Evolutionary conservation across 2,797 vertebrate genomes (phyloP).

Genomic region (Dendrocincla fuliginosa): DNA sequence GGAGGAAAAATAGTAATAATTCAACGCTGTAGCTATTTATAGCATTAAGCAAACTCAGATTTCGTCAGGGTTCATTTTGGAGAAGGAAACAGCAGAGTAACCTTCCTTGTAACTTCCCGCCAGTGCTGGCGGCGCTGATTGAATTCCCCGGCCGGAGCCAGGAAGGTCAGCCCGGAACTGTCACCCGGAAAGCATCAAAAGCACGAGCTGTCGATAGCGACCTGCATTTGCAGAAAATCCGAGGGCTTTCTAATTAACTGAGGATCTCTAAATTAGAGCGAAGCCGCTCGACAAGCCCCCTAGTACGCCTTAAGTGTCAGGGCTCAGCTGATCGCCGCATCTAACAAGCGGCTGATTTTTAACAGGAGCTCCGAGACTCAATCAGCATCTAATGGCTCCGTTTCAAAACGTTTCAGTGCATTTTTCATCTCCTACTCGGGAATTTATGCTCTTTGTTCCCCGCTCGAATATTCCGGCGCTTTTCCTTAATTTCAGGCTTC

Average conservation of each 20-base stretch:
- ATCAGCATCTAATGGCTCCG: constrained; percentile 69
- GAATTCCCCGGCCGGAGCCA: constrained; percentile 63
- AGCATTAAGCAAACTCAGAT: constrained; percentile 49
- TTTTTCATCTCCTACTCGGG: constrained; percentile 50
- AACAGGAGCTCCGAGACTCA: constrained; percentile 70
- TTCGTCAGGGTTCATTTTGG: constrained; percentile 58
- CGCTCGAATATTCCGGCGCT: constrained; percentile 51
- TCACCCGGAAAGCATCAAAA: constrained; percentile 76
- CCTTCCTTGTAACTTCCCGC: constrained; percentile 55
- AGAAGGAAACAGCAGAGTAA: constrained; percentile 46
- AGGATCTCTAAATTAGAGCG: constrained; percentile 81
- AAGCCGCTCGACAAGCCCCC: constrained; percentile 73
- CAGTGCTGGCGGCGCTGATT: constrained; percentile 41
- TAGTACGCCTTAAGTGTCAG: constrained; percentile 75
- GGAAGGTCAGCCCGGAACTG: constrained; percentile 73
- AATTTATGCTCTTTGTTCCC: constrained; percentile 67
- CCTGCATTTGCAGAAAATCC: constrained; percentile 77
- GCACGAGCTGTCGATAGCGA: constrained; percentile 77
- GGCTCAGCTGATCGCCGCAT: constrained; percentile 77
- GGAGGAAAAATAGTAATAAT: not conserved
- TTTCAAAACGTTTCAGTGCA: constrained; percentile 62
- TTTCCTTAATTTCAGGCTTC: constrained; percentile 68
- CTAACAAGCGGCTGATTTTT: constrained; percentile 79
- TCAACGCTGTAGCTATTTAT: constrained; percentile 59
- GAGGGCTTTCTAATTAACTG: constrained; percentile 84